Base-by-base conservation (phyloP, 1,140 invertebrate genomes). In the Aricia agestis region DNA sequence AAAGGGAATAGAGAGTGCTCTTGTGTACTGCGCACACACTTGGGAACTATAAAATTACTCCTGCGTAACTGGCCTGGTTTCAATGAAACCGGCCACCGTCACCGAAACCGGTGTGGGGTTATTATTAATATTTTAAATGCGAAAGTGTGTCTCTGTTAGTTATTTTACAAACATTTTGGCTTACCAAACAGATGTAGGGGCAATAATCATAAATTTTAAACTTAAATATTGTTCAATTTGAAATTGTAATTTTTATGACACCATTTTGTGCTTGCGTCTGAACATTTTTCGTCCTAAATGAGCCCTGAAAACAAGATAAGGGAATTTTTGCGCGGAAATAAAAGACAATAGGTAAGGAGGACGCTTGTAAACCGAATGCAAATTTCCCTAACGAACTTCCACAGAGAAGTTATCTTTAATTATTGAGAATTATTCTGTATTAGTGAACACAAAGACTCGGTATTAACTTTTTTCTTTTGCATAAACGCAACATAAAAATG, bases 371-470 rank as follows among this genome's bases (percentile, higher is more conserved):
- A 11, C 59, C 59, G 59, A 25, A 63, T 63, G 59, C 59, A 63
- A 63, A 63, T 63, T 63, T 63, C 19, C 19, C 18, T 63, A 63
- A 63, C 59, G 59, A 63, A 63, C 59, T 63, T 63, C 59, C 18
- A 19, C 19, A 6, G 59, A 0, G 59, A 63, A 63, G 59, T 63
- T 63, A 63, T 63, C 59, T 31, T 63, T 63, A 63, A 63, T 63
- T 63, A 63, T 63, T 63, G 59, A 63, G 59, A 63, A 63, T 63
- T 63, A 63, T 63, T 63, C 59, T 63, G 59, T 63, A 25, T 63
- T 63, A 63, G 59, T 59, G 58, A 63, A 63, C 59, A 63, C 59
- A 63, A 63, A 63, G 59, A 63, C 59, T 63, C 18, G 9, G 59
- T 11, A 19, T 63, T 25, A 63, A 52, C 9, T 52, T 52, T 52